phyloP scores from a whole-genome alignment of 1,140 invertebrate genomes.

The Chrysomallon squamiferum region DNA sequence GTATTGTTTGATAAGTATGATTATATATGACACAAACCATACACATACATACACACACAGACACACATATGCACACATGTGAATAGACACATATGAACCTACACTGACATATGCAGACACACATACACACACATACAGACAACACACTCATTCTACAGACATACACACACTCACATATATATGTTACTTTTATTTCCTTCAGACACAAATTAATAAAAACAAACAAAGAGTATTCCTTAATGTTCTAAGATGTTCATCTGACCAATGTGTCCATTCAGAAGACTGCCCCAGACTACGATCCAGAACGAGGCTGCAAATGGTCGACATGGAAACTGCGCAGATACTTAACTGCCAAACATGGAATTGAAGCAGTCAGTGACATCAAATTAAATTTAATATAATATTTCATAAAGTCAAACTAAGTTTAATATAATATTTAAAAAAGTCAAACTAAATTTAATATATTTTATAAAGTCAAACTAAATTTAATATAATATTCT shows the following conservation, averaged over 20 bases:
- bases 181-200: too few species aligned
- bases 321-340: constrained; percentile 62
- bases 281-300: constrained; percentile 67
- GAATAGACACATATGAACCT: too few species aligned
- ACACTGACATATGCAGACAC: too few species aligned
- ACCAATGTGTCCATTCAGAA: constrained; percentile 68
- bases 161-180: too few species aligned
- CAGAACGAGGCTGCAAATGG: constrained; percentile 68
- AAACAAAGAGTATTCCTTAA: background rate
- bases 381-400: too few species aligned
- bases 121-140: too few species aligned
- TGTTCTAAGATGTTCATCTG: constrained; percentile 63
- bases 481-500: background rate
- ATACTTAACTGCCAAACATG: constrained; percentile 64
- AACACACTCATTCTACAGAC: too few species aligned
- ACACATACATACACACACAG: too few species aligned
- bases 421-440: background rate
- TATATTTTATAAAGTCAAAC: background rate
- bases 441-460: background rate
- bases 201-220: too few species aligned
- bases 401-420: background rate
- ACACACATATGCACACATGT: too few species aligned
- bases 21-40: too few species aligned
- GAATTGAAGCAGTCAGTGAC: constrained; percentile 53
- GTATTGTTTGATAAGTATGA: too few species aligned